Percentiles rank a stretch among this genome's conserved stretches.
These are phyloP conservation scores for Nematopogon swammerdamellus DNA, from an alignment of 2,888 invertebrate genomes.

Conservation along the genomic window DNA sequence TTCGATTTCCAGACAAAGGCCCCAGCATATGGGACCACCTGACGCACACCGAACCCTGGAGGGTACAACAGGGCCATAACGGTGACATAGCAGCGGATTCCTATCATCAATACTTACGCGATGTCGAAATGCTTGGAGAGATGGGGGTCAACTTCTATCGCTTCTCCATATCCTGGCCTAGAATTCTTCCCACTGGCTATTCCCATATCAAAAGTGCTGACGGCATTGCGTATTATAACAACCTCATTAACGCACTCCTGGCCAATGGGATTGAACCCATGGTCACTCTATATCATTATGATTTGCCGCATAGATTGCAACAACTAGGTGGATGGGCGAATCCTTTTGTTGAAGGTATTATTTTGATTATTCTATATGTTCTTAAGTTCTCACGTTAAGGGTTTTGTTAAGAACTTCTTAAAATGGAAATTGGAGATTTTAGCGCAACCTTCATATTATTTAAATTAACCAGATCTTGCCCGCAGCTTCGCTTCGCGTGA, in stretches of 20 bases:
- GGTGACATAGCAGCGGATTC: slow-evolving; percentile 66
- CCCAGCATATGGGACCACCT: slow-evolving; percentile 68
- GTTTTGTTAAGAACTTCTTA: too few species aligned
- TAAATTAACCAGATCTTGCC: too few species aligned
- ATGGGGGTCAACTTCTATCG: slow-evolving; percentile 57
- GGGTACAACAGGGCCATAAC: slow-evolving; percentile 50
- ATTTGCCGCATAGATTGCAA: slow-evolving; percentile 47
- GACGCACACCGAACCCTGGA: slow-evolving; percentile 48
- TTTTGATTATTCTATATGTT: too few species aligned
- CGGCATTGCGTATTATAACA: slow-evolving; percentile 66
- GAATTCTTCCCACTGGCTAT: slow-evolving; percentile 62
- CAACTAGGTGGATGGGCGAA: slow-evolving; percentile 55
- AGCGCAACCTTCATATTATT: too few species aligned
- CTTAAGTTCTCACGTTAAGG: too few species aligned
- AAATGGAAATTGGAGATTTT: too few species aligned
- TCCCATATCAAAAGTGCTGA: slow-evolving; percentile 51
- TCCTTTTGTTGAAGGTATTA: slow-evolving; percentile 31
- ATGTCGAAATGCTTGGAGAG: slow-evolving; percentile 52
- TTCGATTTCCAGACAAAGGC: slow-evolving; percentile 47
- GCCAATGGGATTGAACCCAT: slow-evolving; percentile 38
- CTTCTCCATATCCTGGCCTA: slow-evolving; percentile 65
- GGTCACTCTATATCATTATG: slow-evolving; percentile 56
- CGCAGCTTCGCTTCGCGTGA: too few species aligned
- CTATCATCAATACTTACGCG: slow-evolving; percentile 60
- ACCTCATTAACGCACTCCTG: slow-evolving; percentile 59